These are phyloP conservation scores for Microtus montanus DNA, from an alignment of 2,113 vertebrate species.

Conservation along the genomic window DNA sequence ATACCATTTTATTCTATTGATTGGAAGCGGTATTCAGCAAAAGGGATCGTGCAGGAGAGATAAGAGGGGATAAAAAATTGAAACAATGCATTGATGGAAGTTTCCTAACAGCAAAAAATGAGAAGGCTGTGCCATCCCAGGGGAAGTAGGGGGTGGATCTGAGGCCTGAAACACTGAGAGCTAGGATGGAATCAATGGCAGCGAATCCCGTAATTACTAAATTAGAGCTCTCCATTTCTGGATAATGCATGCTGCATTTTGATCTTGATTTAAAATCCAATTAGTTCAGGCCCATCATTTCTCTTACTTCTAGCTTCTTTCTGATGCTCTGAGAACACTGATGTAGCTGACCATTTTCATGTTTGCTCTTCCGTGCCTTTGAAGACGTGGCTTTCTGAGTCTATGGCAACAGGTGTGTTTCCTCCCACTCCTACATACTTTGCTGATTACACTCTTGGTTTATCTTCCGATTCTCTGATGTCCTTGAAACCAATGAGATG, in stretches of 20 bases:
- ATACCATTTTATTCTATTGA: slow-evolving; percentile 50
- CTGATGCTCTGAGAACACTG: slow-evolving; percentile 58
- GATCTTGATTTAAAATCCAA: slow-evolving; percentile 78
- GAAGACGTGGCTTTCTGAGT: slow-evolving; percentile 67
- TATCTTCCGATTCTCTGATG: slow-evolving; percentile 43
- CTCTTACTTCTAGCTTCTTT: slow-evolving; percentile 73
- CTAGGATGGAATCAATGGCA: slow-evolving; percentile 56
- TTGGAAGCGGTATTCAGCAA: slow-evolving; percentile 57
- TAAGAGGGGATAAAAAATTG: slow-evolving; percentile 68
- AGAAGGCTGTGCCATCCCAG: slow-evolving; percentile 59
- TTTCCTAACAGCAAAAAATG: slow-evolving; percentile 68
- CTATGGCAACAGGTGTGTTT: slow-evolving; percentile 74
- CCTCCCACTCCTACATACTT: slow-evolving; percentile 72
- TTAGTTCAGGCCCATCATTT: slow-evolving; percentile 80
- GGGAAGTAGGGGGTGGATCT: slow-evolving; percentile 37
- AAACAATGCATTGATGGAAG: slow-evolving; percentile 68
- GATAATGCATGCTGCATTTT: slow-evolving; percentile 73
- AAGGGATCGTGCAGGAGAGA: slow-evolving; percentile 56
- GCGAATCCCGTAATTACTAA: slow-evolving; percentile 67
- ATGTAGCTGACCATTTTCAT: slow-evolving; percentile 56
- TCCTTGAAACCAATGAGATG: slow-evolving; percentile 12
- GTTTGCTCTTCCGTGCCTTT: slow-evolving; percentile 73
- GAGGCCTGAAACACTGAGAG: slow-evolving; percentile 37
- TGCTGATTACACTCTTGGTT: slow-evolving; percentile 68
- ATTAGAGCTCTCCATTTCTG: slow-evolving; percentile 74